phyloP scores from a whole-genome alignment of 2,797 vertebrate species.

The Bradypodion ventrale region DNA sequence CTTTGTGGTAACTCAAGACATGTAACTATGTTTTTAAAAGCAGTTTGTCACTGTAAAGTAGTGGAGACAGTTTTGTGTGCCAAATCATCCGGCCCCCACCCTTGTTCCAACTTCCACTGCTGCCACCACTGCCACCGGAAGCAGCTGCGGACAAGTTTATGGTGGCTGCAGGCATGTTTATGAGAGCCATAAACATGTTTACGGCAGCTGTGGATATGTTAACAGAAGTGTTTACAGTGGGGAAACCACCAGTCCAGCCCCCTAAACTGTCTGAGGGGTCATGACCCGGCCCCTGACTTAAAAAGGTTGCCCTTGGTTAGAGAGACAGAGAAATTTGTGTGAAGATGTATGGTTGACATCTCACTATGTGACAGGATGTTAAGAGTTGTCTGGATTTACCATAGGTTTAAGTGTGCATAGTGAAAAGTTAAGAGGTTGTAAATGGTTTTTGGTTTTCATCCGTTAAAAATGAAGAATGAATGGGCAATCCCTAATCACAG shows the following conservation, averaged over 20 bases:
- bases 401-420: neutral
- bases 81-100: too few relatives aligned
- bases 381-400: neutral
- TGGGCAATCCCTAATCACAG: neutral
- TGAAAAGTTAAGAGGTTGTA: neutral
- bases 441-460: neutral
- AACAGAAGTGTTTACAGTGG: too few relatives aligned
- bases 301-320: too few relatives aligned
- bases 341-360: neutral
- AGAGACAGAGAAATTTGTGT: neutral
- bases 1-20: neutral
- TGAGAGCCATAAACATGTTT: too few relatives aligned
- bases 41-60: neutral
- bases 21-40: neutral
- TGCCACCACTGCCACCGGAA: too few relatives aligned
- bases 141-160: too few relatives aligned
- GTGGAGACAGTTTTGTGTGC: neutral
- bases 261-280: too few relatives aligned
- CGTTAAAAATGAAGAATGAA: conserved; percentile 31
- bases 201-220: too few relatives aligned
- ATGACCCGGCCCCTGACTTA: too few relatives aligned
- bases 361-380: neutral
- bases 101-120: too few relatives aligned
- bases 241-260: too few relatives aligned
- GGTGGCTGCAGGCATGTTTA: too few relatives aligned